Percentiles rank a stretch among this genome's conserved stretches.
Conservation (phyloP, 2,888 invertebrate genomes). For the Ophioninae sp. region DNA sequence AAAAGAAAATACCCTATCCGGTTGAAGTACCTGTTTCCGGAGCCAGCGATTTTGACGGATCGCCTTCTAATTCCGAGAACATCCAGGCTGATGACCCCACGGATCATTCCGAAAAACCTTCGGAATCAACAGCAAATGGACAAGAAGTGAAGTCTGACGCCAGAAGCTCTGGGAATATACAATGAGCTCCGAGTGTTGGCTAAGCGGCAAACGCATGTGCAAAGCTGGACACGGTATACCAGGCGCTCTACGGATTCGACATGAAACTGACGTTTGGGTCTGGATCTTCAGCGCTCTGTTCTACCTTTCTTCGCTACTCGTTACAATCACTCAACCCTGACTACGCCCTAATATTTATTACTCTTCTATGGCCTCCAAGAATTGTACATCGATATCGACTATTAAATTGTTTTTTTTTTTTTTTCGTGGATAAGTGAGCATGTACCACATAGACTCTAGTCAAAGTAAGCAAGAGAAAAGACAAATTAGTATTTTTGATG, state of each 20-base stretch:
- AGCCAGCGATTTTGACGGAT: constrained; percentile 79
- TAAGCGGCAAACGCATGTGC: constrained; percentile 1
- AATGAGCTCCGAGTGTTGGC: constrained; percentile 20
- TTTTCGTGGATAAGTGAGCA: background rate
- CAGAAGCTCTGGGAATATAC: constrained; percentile 9
- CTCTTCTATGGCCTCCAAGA: background rate
- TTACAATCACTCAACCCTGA: background rate
- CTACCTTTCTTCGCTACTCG: no score
- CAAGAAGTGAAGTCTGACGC: constrained; percentile 2
- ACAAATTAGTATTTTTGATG: constrained; percentile 12
- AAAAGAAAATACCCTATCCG: constrained; percentile 84
- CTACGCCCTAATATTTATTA: background rate
- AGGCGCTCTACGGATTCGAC: constrained; percentile 35
- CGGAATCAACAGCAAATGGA: background rate
- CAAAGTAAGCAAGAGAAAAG: constrained; percentile 43
- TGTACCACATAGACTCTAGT: constrained; percentile 56
- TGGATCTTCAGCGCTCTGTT: no score
- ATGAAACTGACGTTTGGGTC: constrained; percentile 26
- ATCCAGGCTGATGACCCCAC: constrained; percentile 54
- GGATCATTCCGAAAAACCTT: background rate
- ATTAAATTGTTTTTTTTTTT: constrained; percentile 33
- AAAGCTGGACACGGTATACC: constrained; percentile 30
- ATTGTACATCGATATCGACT: constrained; percentile 28
- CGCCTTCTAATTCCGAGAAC: constrained; percentile 41
- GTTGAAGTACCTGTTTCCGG: constrained; percentile 87